Percentiles rank a stretch among this genome's conserved stretches.
phyloP scores from a whole-genome alignment of 64 coral and sea anemone species.

The Porites australiensis region DNA sequence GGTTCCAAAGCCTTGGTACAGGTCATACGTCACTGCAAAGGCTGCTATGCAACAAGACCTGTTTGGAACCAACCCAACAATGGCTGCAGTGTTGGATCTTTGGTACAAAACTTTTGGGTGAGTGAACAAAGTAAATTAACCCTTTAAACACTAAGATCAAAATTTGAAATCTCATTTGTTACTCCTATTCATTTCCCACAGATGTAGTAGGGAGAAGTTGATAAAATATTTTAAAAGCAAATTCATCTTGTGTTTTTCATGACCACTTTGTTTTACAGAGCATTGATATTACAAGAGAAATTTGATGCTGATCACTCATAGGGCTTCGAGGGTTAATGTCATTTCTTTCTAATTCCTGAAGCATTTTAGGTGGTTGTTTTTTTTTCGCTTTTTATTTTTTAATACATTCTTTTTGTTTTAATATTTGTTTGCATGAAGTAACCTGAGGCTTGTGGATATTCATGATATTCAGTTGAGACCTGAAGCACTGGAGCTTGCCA shows the following conservation, averaged over 20 bases:
- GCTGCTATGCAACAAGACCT: slow-evolving; percentile 94
- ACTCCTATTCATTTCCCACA: no score
- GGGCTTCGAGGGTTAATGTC: no score
- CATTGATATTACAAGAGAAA: no score
- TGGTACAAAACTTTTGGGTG: slow-evolving; percentile 98
- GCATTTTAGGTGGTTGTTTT: background rate
- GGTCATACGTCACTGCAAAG: slow-evolving; percentile 86
- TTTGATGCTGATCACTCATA: no score
- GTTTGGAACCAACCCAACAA: slow-evolving; percentile 98
- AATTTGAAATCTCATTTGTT: no score
- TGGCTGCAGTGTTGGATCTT: slow-evolving; percentile 96
- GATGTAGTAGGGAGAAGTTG: no score
- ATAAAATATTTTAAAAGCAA: no score
- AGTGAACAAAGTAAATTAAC: background rate
- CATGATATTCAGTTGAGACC: slow-evolving; percentile 91
- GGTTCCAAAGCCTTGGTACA: slow-evolving; percentile 98
- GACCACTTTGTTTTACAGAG: no score
- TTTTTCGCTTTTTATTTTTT: background rate
- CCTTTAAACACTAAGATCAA: background rate
- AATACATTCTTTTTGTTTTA: background rate
- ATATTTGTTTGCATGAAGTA: slow-evolving; percentile 43
- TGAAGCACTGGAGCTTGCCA: slow-evolving; percentile 91
- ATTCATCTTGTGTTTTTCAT: no score
- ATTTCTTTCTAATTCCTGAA: no score
- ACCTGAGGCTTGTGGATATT: slow-evolving; percentile 88